Evolutionary conservation across 1,140 invertebrate genomes (phyloP), one percentile per base, ranked within the genome.

Genomic region (Grapholita molesta): DNA sequence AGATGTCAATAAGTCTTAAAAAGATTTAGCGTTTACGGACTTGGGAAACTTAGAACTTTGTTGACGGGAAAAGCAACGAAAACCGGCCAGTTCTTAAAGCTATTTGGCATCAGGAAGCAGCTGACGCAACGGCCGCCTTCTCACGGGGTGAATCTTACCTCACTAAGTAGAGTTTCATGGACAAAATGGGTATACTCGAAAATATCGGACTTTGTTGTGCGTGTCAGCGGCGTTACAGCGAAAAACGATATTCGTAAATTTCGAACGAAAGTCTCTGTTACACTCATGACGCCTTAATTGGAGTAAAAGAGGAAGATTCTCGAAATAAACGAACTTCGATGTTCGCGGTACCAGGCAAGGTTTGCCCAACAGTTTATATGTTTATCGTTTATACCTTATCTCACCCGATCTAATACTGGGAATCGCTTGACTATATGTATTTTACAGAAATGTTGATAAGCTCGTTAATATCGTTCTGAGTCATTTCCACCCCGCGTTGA

Each of bases 51-150:
- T 30, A 7, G 28, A 30, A 3, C 28, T 30, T 3, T 8, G 32
- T 33, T 33, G 32, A 33, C 1, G 35, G 35, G 1, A n/a, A 48
- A 48, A 0, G 42, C 18, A 48, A 6, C 18, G n/a, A 48, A 21
- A 15, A 38, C 12, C 9, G 15, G 33, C 28, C 6, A n/a, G 5
- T 15, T 64, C 78, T 80, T 82, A 78, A 71, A 78, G 64, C 79
- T 87, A 87, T 84, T 87, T 85, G 85, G 85, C 85, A 87, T 83
- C 77, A 73, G 57, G 42, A 18, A 12, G 3, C 42, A 18, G 18
- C 42, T n/a, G n/a, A n/a, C n/a, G 15, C 15, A 21, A 9, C 8
- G 42, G 18, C 42, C 42, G 42, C 15, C 5, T 48, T 21, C 18
- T 38, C 35, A 12, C 21, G 53, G 53, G 23, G 53, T 53, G 53